These are phyloP conservation scores for Pecten maximus DNA, from an alignment of 2,888 invertebrate species.

Conservation along the genomic window DNA sequence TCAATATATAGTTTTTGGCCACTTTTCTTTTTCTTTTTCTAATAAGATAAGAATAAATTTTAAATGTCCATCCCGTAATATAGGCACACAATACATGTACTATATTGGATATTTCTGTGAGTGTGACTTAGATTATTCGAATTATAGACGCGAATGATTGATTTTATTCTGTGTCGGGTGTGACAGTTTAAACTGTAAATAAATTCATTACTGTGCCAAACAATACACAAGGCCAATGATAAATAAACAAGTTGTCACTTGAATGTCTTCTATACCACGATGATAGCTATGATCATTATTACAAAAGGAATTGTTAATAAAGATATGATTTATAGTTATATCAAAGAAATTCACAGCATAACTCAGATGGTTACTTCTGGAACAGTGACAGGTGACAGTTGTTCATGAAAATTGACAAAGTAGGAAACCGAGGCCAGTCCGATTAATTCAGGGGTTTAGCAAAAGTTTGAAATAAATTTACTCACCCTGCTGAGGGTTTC, in stretches of 20 bases:
- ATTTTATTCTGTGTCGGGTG: neutral
- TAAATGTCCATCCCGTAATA: too few relatives aligned
- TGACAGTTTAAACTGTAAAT: neutral
- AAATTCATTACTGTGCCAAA: neutral
- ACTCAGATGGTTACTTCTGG: neutral
- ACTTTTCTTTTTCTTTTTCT: too few relatives aligned
- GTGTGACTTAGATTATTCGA: too few relatives aligned
- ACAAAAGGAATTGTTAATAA: neutral
- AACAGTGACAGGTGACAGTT: neutral
- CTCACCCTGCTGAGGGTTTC: slow-evolving; percentile 36
- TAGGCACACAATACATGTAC: too few relatives aligned
- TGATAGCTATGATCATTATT: neutral
- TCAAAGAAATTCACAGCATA: neutral
- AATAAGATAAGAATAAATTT: too few relatives aligned
- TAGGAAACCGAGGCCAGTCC: neutral
- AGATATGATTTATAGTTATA: neutral
- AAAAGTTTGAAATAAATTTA: neutral
- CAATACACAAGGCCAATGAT: neutral
- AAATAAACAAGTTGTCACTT: neutral
- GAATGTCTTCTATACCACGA: too few relatives aligned
- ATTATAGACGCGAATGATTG: neutral
- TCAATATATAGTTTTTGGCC: too few relatives aligned
- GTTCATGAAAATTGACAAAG: neutral
- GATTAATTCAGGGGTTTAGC: neutral
- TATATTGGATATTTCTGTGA: too few relatives aligned